A percentile compares a stretch with the other conserved stretches of the same genome.
phyloP scores from a whole-genome alignment of 2,888 invertebrate genomes.

The Aleiodes testaceus region DNA sequence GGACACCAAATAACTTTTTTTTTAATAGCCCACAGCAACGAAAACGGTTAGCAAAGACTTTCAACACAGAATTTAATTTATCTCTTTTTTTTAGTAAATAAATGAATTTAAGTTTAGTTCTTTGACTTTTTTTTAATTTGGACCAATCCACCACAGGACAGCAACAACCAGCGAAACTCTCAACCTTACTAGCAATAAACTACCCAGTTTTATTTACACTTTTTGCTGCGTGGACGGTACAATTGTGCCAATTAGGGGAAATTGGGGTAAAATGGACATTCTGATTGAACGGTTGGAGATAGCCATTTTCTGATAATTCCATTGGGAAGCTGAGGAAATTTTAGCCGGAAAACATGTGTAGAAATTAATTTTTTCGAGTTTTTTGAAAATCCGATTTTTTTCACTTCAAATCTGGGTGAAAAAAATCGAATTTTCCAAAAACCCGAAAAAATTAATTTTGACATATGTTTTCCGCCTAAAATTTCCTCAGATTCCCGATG shows the following conservation, averaged over 20 bases:
- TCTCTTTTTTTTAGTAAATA: slow-evolving; percentile 35
- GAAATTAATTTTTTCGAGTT: too few species aligned
- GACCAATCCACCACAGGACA: slow-evolving; percentile 73
- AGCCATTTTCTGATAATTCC: too few species aligned
- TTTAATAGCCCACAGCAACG: slow-evolving; percentile 61
- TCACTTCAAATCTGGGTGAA: too few species aligned
- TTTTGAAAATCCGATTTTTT: too few species aligned
- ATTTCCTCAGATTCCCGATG: too few species aligned
- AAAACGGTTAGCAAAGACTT: slow-evolving; percentile 55
- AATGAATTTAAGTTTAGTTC: slow-evolving; percentile 14
- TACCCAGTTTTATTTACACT: slow-evolving; percentile 42
- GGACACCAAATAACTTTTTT: slow-evolving; percentile 55
- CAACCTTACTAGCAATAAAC: slow-evolving; percentile 65
- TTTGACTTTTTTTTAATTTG: slow-evolving; percentile 16
- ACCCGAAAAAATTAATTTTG: too few species aligned
- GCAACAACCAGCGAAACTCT: slow-evolving; percentile 72
- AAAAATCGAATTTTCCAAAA: too few species aligned
- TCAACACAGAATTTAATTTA: slow-evolving; percentile 34
- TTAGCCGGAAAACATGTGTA: too few species aligned
- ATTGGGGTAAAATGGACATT: too few species aligned
- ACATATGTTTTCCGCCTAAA: too few species aligned
- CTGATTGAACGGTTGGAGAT: too few species aligned
- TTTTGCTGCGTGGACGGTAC: slow-evolving; percentile 67
- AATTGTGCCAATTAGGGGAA: slow-evolving; percentile 48
- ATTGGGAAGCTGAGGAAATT: too few species aligned